Conservation (phyloP, 1,140 invertebrate genomes). For the Lasioglossum baleicum region DNA sequence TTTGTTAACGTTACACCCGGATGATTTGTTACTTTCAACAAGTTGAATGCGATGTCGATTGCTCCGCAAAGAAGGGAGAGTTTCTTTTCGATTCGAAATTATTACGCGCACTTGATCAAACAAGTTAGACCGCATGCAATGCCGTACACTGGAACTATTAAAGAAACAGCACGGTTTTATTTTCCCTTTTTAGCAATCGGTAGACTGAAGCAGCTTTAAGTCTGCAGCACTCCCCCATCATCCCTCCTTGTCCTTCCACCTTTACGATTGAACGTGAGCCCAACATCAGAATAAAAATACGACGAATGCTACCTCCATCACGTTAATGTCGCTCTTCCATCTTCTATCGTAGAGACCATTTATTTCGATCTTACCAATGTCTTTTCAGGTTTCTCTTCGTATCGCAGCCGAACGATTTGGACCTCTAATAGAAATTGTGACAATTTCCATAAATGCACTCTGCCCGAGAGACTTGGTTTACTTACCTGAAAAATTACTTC, state of each 20-base stretch:
- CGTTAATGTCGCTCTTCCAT: slow-evolving; percentile 65
- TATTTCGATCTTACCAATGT: slow-evolving; percentile 67
- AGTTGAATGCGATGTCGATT: too few relatives aligned
- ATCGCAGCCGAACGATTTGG: slow-evolving; percentile 32
- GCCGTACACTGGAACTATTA: neutral
- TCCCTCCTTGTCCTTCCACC: slow-evolving; percentile 27
- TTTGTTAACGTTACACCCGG: too few relatives aligned
- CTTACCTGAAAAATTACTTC: too few relatives aligned
- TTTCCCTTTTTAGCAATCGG: slow-evolving; percentile 53
- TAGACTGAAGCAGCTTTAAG: slow-evolving; percentile 38
- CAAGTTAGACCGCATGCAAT: neutral
- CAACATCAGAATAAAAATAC: slow-evolving; percentile 66
- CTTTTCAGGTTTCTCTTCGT: slow-evolving; percentile 56
- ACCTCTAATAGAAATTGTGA: neutral
- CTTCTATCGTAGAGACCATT: slow-evolving; percentile 62
- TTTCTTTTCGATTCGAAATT: neutral
- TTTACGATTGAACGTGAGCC: slow-evolving; percentile 61
- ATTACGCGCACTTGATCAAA: slow-evolving; percentile 22
- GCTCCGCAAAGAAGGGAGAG: too few relatives aligned
- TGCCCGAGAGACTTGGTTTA: too few relatives aligned
- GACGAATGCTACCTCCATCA: slow-evolving; percentile 61
- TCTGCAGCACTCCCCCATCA: slow-evolving; percentile 29
- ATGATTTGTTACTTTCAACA: too few relatives aligned
- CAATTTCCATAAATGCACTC: too few relatives aligned
- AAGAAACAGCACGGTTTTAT: slow-evolving; percentile 29